Conservation (phyloP, 2,797 vertebrate species). For the Phataginus tetradactyla region DNA sequence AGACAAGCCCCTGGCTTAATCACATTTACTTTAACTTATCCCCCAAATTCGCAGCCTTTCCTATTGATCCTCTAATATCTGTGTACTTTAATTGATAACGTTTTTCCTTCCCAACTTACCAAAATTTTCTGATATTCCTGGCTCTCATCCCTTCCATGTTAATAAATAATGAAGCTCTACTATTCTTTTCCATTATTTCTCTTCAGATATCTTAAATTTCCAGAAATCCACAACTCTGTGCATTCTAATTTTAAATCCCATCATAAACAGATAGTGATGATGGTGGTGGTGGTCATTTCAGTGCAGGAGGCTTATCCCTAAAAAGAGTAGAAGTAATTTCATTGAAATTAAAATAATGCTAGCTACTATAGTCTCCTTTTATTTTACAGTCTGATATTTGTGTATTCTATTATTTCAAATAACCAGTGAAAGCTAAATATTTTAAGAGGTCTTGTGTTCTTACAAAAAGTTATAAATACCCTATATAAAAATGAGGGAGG, state of each 20-base stretch:
- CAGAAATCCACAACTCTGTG: neutral
- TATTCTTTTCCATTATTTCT: constrained; percentile 32
- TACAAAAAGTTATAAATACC: neutral
- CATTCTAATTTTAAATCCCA: neutral
- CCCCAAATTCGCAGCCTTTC: neutral
- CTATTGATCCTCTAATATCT: neutral
- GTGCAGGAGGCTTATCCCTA: neutral
- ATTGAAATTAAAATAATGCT: neutral
- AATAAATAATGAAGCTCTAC: neutral
- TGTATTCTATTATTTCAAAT: neutral
- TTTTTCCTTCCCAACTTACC: neutral
- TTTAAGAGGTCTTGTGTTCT: neutral
- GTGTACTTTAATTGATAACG: neutral
- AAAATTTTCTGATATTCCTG: neutral
- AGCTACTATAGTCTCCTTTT: neutral
- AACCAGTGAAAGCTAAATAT: neutral
- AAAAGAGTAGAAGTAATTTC: neutral
- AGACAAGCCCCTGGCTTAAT: neutral
- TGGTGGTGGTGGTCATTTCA: neutral
- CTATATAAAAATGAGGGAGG: neutral
- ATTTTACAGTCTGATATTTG: neutral
- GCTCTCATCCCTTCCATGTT: neutral
- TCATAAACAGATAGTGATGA: neutral
- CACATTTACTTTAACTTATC: neutral
- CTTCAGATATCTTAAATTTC: constrained; percentile 47